Base-by-base conservation (phyloP, 2,797 vertebrate genomes). In the Sebastes cheni region DNA sequence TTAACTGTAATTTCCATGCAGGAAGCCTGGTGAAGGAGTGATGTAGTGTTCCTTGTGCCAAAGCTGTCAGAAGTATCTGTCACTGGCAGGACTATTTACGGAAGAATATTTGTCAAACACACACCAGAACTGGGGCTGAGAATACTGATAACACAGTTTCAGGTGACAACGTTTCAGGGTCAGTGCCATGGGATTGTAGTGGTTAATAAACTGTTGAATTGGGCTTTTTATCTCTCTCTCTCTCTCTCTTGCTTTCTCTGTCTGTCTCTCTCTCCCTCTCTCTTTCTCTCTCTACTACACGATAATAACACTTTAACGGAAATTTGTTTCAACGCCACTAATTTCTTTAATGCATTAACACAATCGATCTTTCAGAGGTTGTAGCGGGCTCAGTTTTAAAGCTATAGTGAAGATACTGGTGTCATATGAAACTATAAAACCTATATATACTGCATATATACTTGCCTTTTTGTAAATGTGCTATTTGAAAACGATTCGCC, bases 41-140 rank as follows among this genome's bases (percentile, higher is more conserved):
- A 92, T 94, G 80, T 72, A 91, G 88, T 80, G 27, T 71, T 70
- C 39, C 62, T 78, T n/a, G 79, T 62, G 68, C 72, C 42, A 1
- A 2, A 22, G 71, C 72, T 86, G 92, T 91, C 91, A 89, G 79
- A 87, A 10, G 76, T 84, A 89, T 93, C 78, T 72, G 89, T 91
- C 92, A 88, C 76, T 84, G 88, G 82, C 80, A 70, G n/a, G 75
- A 88, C 85, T 88, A 86, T 84, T 93, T 86, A 86, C 74, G 77
- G 88, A 76, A 42, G 79, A 82, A 83, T 82, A 90, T 93, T 86
- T 84, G 71, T 92, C 85, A 91, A 90, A 87, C 9, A 14, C 71
- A 56, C 20, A 22, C 16, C 14, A 54, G 72, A 80, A 74, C 36
- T n/a, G 67, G 60, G 42, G 50, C 58, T 72, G 46, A 67, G 77